Base-by-base conservation (phyloP, 2,888 invertebrate species). In the Physocephala rufipes region DNA sequence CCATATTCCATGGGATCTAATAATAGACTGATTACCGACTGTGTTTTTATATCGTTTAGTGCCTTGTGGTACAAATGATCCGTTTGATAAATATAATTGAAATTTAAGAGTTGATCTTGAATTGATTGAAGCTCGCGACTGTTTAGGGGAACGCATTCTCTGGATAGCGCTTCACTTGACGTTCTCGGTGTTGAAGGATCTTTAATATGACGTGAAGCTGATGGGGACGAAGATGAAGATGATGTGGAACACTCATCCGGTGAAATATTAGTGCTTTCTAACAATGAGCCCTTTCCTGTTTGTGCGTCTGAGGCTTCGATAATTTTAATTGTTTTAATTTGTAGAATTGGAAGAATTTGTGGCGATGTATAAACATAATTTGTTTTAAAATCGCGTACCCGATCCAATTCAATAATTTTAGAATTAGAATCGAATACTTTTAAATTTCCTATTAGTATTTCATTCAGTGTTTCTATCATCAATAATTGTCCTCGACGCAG, bases 61-160 rank as follows among this genome's bases (percentile, higher is more conserved):
- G 82, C 81, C 53, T 78, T 80, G 70, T 81, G 80, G 67, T 82
- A 82, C 26, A 71, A 72, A 5, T 78, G 76, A 70, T 82, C 82
- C 0, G 79, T 79, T 76, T 81, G 80, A 16, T 64, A 76, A 9
- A 82, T 81, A 66, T 73, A 79, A 9, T 70, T 73, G 0, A 75
- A 45, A 7, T 61, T 66, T 15, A 76, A 71, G 9, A 76, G 55
- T 58, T 76, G 74, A 21, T 67, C 71, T 68, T 79, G 77, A 2
- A 79, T 66, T n/a, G 72, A 49, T 53, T 75, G 65, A 47, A 78
- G 70, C 55, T 77, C 77, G 15, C 49, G 47, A 45, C 47, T 72
- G n/a, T 36, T 68, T 24, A 72, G 43, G 49, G 49, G 73, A 64
- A 64, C 16, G 28, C 55, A 71, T 63, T 71, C 70, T 55, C 71